A percentile compares a stretch with the other conserved stretches of the same genome.
Conservation (phyloP, 37 sponge, comb jelly and placozoan genomes). For the Spongilla lacustris region DNA sequence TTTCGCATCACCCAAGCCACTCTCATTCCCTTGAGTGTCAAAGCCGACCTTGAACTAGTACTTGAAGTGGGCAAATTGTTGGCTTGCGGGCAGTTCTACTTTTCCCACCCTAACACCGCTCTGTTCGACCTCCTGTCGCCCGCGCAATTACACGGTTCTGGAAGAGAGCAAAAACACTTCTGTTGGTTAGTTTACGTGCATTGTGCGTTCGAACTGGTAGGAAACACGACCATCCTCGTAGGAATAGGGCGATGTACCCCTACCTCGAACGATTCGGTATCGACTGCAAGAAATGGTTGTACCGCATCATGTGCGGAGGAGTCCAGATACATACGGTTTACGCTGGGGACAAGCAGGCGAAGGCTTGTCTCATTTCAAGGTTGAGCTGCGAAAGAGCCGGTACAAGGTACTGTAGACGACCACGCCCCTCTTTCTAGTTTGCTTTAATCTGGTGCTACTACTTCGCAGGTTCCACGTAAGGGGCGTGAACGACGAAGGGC, state of each 20-base stretch:
- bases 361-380: slow-evolving; percentile 80
- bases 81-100: slow-evolving; percentile 77
- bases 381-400: slow-evolving; percentile 95
- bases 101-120: slow-evolving; percentile 50
- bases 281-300: slow-evolving; percentile 69
- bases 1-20: slow-evolving; percentile 74
- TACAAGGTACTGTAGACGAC: slow-evolving; percentile 60
- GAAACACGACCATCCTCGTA: slow-evolving; percentile 2
- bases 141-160: slow-evolving; percentile 51
- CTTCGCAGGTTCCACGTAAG: slow-evolving; percentile 75
- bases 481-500: slow-evolving; percentile 92
- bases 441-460: not conserved
- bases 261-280: slow-evolving; percentile 81
- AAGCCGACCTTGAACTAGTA: slow-evolving; percentile 48
- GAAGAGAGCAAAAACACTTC: slow-evolving; percentile 50
- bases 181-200: slow-evolving; percentile 48
- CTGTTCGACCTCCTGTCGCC: slow-evolving; percentile 52
- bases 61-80: slow-evolving; percentile 73
- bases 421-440: not conserved
- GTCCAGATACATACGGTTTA: slow-evolving; percentile 90
- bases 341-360: slow-evolving; percentile 82
- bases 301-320: slow-evolving; percentile 86
- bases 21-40: slow-evolving; percentile 45
- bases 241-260: slow-evolving; percentile 79
- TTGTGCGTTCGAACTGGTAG: not conserved